These are phyloP conservation scores for Zosterops japonicus DNA, from an alignment of 2,113 vertebrate genomes.

Conservation along the genomic window DNA sequence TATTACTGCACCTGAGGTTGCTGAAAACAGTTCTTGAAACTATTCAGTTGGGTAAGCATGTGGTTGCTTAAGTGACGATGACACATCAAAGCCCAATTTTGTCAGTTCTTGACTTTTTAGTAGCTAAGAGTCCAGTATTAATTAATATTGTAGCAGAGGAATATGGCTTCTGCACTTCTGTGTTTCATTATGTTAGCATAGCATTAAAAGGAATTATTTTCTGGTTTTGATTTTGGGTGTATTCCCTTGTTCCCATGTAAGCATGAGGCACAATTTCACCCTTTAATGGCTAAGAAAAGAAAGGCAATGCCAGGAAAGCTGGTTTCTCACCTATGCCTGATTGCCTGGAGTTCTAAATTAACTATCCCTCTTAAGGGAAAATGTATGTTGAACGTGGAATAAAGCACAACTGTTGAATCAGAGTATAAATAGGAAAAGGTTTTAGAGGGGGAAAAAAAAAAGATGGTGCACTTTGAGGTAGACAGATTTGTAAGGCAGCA, in stretches of 20 bases:
- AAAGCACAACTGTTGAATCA: constrained; percentile 30
- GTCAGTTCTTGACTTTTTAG: neutral
- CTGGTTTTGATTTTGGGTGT: neutral
- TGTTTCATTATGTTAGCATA: neutral
- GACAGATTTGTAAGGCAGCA: neutral
- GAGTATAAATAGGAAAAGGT: constrained; percentile 23
- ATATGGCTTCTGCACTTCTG: neutral
- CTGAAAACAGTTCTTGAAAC: neutral
- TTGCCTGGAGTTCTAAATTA: constrained; percentile 60
- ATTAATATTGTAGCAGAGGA: neutral
- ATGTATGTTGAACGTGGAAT: constrained; percentile 36
- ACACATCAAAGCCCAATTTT: neutral
- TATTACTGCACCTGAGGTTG: neutral
- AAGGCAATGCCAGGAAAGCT: constrained; percentile 33
- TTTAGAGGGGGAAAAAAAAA: neutral
- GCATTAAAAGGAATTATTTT: neutral
- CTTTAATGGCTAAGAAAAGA: constrained; percentile 26
- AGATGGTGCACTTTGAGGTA: neutral
- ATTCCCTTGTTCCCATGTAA: neutral
- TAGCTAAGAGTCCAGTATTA: neutral
- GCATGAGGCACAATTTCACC: neutral
- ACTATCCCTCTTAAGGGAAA: constrained; percentile 61
- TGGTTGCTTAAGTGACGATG: neutral
- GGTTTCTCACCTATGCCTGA: constrained; percentile 23
- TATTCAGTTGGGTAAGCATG: neutral